A percentile compares a stretch with the other conserved stretches of the same genome.
Evolutionary conservation across 2,113 vertebrate species (phyloP).

Genomic region (Gyps fulvus): DNA sequence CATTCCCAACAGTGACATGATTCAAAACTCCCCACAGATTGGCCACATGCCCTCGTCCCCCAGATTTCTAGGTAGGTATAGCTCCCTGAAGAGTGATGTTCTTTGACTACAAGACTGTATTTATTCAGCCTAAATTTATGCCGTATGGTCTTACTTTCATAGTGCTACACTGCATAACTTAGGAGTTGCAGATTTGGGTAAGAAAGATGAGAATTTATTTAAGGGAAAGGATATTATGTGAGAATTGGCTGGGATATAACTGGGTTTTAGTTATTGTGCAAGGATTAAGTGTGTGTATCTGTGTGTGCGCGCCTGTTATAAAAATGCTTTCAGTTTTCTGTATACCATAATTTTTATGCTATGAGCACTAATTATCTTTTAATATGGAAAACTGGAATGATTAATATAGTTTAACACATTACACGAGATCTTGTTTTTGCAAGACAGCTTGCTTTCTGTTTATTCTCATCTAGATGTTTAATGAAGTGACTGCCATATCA

Average conservation of each 20-base stretch:
- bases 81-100: not conserved
- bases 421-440: not conserved
- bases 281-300: not conserved
- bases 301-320: not conserved
- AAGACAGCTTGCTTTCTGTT: constrained; percentile 51
- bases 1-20: not conserved
- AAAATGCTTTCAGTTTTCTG: not conserved
- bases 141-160: not conserved
- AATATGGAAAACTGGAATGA: not conserved
- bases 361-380: constrained; percentile 20
- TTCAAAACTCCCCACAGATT: not conserved
- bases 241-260: not conserved
- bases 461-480: constrained; percentile 37
- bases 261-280: not conserved
- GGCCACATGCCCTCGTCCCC: not conserved
- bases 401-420: constrained; percentile 30
- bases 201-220: not conserved
- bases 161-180: not conserved
- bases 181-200: not conserved
- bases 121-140: not conserved
- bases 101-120: not conserved
- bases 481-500: constrained; percentile 45
- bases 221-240: not conserved
- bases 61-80: not conserved
- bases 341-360: not conserved